Evolutionary conservation across 2,888 invertebrate species (phyloP), one percentile per base, ranked within the genome.

Genomic region (Nomada fucata): DNA sequence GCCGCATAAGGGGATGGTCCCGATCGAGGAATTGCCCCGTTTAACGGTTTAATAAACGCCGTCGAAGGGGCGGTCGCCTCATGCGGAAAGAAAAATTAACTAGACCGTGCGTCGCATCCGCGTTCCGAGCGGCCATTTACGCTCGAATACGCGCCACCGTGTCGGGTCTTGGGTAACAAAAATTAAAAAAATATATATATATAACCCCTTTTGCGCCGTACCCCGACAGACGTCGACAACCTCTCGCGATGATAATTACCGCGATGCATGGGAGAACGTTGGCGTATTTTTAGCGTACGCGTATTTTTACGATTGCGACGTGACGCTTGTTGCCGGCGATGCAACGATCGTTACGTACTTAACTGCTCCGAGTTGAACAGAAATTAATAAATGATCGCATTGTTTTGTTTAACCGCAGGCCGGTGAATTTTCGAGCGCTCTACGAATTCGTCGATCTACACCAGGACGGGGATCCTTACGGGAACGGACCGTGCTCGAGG

Each of bases 371-470:
- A 29, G 29, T 29, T 29, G 13, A 1, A 47, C 15, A 47, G 13
- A 2, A 47, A 47, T 47, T 2, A 13, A 47, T 36, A 36, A 36
- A 7, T 0, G 7, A 0, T 36, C 36, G 36, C 7, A 7, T 36
- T 7, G 5, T 36, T 9, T 36, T 36, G 36, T 36, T 36, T 7
- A 36, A 36, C n/a, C 26, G 0, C 29, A 97, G 98, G 90, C 97
- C 97, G 0, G 96, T 98, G 64, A 96, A 96, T 89, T 98, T 98
- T 93, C 97, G 97, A 92, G 96, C 97, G 0, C 95, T 97, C 42
- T 98, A 98, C 94, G 98, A 98, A 93, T 98, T 98, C 91, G 97
- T 98, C 59, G 97, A 98, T 92, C 94, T 97, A 11, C 97, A 97
- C 89, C 96, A 97, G 94, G 98, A 97, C 87, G 98, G 98, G 0